These are phyloP conservation scores for Hycleus cichorii DNA, from an alignment of 1,140 invertebrate genomes.

Conservation along the genomic window DNA sequence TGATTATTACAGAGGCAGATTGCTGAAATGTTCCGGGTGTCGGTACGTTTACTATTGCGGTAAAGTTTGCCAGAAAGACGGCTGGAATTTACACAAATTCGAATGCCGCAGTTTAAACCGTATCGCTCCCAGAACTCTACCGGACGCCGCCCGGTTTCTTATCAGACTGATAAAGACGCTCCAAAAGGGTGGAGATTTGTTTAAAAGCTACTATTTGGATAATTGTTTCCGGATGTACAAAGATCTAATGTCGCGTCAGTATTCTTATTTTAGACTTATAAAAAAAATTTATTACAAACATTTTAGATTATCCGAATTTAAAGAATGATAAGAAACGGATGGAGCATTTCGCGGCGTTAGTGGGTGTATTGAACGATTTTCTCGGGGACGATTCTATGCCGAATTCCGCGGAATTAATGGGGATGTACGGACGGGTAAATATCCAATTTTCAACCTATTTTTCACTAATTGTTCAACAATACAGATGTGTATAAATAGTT, in stretches of 20 bases:
- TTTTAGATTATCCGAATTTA: conserved; percentile 70
- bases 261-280: background rate
- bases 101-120: conserved; percentile 68
- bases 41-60: conserved; percentile 75
- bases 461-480: conserved; percentile 23
- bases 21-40: conserved; percentile 70
- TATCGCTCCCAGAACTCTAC: conserved; percentile 56
- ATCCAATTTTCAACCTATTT: conserved; percentile 10
- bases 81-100: conserved; percentile 67
- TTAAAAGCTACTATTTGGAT: conserved; percentile 58
- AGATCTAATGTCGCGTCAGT: conserved; percentile 80
- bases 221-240: conserved; percentile 66
- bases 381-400: conserved; percentile 56
- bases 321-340: conserved; percentile 61
- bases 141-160: conserved; percentile 66
- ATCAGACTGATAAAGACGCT: conserved; percentile 65
- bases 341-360: conserved; percentile 67
- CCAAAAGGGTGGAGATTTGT: conserved; percentile 54
- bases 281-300: background rate
- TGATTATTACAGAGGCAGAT: conserved; percentile 50
- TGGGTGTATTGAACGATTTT: conserved; percentile 58
- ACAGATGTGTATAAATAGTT: conserved; percentile 78
- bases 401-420: conserved; percentile 70
- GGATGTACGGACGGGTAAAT: conserved; percentile 70
- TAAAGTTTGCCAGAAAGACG: conserved; percentile 61